A percentile compares a stretch with the other conserved stretches of the same genome.
phyloP scores from a whole-genome alignment of 1,140 invertebrate species.

The Ctenoplectra terminalis region DNA sequence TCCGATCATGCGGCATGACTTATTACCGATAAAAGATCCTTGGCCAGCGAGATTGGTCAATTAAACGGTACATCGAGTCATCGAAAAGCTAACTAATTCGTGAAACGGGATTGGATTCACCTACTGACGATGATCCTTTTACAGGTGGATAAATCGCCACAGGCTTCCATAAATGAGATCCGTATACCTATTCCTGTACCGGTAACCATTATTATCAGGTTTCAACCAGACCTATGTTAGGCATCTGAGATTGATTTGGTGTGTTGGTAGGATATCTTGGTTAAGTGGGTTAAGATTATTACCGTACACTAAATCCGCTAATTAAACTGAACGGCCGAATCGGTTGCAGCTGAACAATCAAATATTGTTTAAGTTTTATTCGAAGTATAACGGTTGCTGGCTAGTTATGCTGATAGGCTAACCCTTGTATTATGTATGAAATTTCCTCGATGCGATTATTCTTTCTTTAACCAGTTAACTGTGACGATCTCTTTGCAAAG shows the following conservation, averaged over 20 bases:
- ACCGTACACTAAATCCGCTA: no score
- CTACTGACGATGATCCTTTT: neutral
- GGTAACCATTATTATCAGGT: neutral
- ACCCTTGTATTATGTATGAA: no score
- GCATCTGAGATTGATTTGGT: neutral
- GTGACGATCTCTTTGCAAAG: no score
- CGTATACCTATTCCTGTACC: neutral
- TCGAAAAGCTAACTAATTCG: neutral
- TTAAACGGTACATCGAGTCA: neutral
- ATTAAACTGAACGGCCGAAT: no score
- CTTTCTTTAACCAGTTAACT: no score
- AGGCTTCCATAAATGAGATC: neutral
- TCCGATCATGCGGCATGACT: neutral
- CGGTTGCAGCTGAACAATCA: neutral
- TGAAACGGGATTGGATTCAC: neutral
- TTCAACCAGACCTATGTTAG: neutral
- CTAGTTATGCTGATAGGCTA: no score
- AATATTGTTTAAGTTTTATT: no score
- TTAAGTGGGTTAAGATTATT: neutral
- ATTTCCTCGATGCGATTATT: no score
- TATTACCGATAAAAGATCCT: neutral
- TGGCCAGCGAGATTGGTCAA: neutral
- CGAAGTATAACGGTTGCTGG: no score
- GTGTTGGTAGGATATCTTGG: neutral
- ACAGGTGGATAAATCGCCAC: neutral